Base-by-base conservation (phyloP, 2,888 invertebrate genomes). In the Drosophila lacicola region DNA sequence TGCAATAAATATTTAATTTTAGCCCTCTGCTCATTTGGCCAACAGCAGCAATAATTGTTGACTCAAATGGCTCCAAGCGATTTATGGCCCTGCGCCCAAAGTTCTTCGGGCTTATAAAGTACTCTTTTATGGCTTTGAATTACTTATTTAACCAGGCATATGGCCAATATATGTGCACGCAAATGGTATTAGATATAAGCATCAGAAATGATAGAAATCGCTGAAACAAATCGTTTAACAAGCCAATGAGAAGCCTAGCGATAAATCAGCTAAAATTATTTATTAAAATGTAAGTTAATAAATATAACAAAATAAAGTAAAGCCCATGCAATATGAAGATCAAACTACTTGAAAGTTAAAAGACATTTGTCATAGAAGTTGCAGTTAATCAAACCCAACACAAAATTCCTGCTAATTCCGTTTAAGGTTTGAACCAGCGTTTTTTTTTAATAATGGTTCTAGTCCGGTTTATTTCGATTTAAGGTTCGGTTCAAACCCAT, bases 1-100 rank as follows among this genome's bases (percentile, higher is more conserved):
- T 74, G 64, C 56, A 70, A 71, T 74, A 74, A 88, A 80, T 76
- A 73, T 84, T 81, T 82, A 63, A 73, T 82, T 67, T 60, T 21
- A 42, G 36, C 44, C 19, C 63, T 29, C 29, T 37, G 41, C 33
- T 34, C 55, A 49, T 49, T 68, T 53, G 56, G 45, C 44, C 56
- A 57, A 46, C 14, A 55, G 33, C 54, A 58, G 50, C 44, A 37
- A 45, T 19, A 54, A 44, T 36, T 44, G 44, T 64, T 13, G 14
- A 33, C 65, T 33, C 9, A 50, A 65, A 45, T 36, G 37, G 14
- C 53, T 37, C 37, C 14, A n/a, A 14, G 51, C 36, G 17, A 29
- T 47, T 37, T 44, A 37, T 64, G 10, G 42, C 14, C 10, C 19
- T 19, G 57, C 10, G 14, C 11, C 6, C 25, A 17, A 53, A 37